Evolutionary conservation across 1,140 invertebrate species (phyloP), one percentile per base, ranked within the genome.

Genomic region (Chlorops oryzae): DNA sequence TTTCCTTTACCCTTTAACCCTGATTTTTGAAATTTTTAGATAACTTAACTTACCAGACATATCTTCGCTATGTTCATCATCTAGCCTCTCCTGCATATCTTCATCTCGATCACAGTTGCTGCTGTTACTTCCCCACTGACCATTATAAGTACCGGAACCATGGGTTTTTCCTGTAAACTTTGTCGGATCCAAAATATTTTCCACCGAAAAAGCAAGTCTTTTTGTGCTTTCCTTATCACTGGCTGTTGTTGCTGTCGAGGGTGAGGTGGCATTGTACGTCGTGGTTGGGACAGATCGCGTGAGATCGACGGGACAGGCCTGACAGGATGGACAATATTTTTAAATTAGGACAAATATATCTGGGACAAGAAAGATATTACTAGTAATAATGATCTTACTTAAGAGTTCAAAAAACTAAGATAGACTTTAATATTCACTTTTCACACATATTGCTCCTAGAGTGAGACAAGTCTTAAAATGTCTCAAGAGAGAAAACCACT

Each of bases 151-250:
- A 5, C 13, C 21, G 3, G 21, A 24, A 32, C 23, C n/a, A n/a
- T 44, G 24, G 62, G 65, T 56, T 56, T 59, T 73, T 3, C 89
- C 89, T 7, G 87, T 92, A 66, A 93, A 92, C 71, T 92, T 92
- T 52, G 84, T 91, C 0, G 90, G 90, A 67, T 92, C 89, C 25
- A 94, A 74, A 48, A 94, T 93, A 67, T 94, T 92, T 72, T 93
- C 90, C 5, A 94, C 90, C 3, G 89, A 92, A 72, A 93, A 94
- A 1, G 87, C 85, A 42, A 90, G 73, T 39, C 81, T 75, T 60
- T 72, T 70, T 7, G 65, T 66, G 13, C 56, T 28, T 22, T 70
- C 69, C 1, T 70, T 57, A 34, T 72, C 67, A 35, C 62, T 63
- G 17, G 63, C 52, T 4, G 48, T 61, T 37, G 57, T 62, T 2